Evolutionary conservation across 2,113 vertebrate species (phyloP), one percentile per base, ranked within the genome.

Genomic region (Rhinopomastus cyanomelas): DNA sequence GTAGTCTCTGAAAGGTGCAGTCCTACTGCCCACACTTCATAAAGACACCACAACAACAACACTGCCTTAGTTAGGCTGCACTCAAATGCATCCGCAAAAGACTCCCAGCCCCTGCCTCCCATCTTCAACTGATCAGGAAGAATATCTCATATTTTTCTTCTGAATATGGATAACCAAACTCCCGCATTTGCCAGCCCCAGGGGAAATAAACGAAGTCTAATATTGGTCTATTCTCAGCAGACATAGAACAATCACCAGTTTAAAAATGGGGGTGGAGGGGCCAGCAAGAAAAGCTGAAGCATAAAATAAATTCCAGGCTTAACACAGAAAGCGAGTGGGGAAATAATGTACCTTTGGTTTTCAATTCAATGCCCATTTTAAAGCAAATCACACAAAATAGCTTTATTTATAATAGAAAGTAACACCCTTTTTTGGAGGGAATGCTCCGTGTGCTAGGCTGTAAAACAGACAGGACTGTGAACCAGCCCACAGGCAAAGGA

Each of bases 141-240:
- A 85, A 44, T 0, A 60, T 2, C 3, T 2, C 19, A 6, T 44
- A 14, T 9, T 30, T 46, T n/a, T 59, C 6, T 30, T 8, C 26
- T 19, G 6, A 55, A 20, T 29, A 32, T 2, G 22, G 55, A 29
- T 17, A 81, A 10, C 9, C 57, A 49, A 59, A 85, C 52, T 8
- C 12, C 51, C 1, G 3, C 25, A n/a, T 21, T 37, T 1, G 1
- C 42, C 37, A 46, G 34, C 4, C 4, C 0, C 6, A 10, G 9
- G 16, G 18, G 8, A 7, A 51, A 15, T 32, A 10, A 34, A 30
- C 29, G 18, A 30, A n/a, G 12, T 16, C 26, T 37, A 29, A 44
- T 23, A 34, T 9, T 3, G 8, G 26, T 23, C 37, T 49, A 1
- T 34, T 52, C 39, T 56, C 48, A 72, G 49, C 20, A 42, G 49